These are phyloP conservation scores for Triplophysa yarkandensis DNA, from an alignment of 2,797 vertebrate species.

Conservation along the genomic window DNA sequence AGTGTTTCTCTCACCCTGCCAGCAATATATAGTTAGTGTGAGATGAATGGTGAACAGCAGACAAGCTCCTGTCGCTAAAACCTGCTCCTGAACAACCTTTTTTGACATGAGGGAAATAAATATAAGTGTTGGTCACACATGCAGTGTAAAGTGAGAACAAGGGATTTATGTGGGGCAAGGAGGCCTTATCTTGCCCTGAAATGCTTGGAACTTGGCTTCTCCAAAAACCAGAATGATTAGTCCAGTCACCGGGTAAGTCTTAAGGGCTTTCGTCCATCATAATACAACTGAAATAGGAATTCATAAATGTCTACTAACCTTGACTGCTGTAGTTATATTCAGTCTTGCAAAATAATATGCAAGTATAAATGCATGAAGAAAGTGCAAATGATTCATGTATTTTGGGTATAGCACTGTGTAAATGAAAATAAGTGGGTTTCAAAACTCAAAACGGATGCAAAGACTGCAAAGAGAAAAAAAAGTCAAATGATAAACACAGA, in stretches of 20 bases:
- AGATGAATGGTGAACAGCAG: slow-evolving; percentile 10
- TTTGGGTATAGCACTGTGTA: too few species aligned
- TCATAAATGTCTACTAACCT: background rate
- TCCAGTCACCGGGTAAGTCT: background rate
- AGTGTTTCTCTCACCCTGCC: slow-evolving; percentile 37
- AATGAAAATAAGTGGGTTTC: too few species aligned
- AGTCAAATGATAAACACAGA: too few species aligned
- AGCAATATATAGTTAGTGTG: slow-evolving; percentile 31
- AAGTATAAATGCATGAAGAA: too few species aligned
- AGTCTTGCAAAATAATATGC: too few species aligned
- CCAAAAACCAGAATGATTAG: slow-evolving; percentile 6
- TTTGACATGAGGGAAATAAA: slow-evolving; percentile 33
- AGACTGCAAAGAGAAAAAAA: too few species aligned
- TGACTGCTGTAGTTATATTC: background rate
- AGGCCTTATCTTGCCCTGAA: slow-evolving; percentile 25
- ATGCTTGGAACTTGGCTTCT: slow-evolving; percentile 18
- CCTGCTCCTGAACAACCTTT: slow-evolving; percentile 24
- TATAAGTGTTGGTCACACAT: slow-evolving; percentile 45
- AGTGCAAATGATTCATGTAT: too few species aligned
- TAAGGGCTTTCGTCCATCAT: background rate
- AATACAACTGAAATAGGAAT: background rate
- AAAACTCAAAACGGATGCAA: too few species aligned
- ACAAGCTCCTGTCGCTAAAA: slow-evolving; percentile 7
- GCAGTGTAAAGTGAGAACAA: slow-evolving; percentile 5
- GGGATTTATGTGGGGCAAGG: slow-evolving; percentile 13